Base-by-base conservation (phyloP, 2,113 vertebrate genomes). In the Hirundichthys speculiger region DNA sequence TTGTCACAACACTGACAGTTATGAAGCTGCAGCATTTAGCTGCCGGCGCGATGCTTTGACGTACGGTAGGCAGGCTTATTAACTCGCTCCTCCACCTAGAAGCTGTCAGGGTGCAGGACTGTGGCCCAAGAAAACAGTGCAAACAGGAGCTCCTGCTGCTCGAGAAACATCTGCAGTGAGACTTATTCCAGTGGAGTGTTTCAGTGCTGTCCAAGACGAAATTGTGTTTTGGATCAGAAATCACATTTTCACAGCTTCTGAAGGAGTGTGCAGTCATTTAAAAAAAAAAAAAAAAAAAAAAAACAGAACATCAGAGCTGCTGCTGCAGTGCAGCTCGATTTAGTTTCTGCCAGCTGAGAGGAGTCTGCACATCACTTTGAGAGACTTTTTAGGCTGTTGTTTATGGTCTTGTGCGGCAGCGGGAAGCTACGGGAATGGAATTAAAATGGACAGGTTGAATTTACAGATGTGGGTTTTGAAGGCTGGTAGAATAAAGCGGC, bases 271-370 rank as follows among this genome's bases (percentile, higher is more conserved):
- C 46, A 43, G 18, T 63, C 55, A 54, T 62, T 64, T 64, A 64
- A 68, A 77, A n/a, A n/a, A n/a, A n/a, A n/a, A n/a, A n/a, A n/a
- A n/a, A n/a, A n/a, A n/a, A n/a, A n/a, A n/a, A n/a, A n/a, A n/a
- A n/a, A 77, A 55, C 45, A 66, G 27, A 15, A 52, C 43, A 41
- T 64, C 27, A 62, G 62, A 39, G 46, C 25, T 1, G 16, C 43
- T 61, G 74, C 60, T 72, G 71, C 76, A 55, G 55, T 74, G 68
- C 68, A 75, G 65, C 73, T 80, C 57, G 75, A 50, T 72, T 79
- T 67, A 5, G 50, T 51, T 80, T 63, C 60, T 45, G 24, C 69
- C 66, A 59, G 50, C 11, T 15, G 55, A 68, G 54, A 66, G 66
- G 72, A 58, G 30, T 34, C 41, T 8, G n/a, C 41, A 43, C 15